Evolutionary conservation across 2,888 invertebrate species (phyloP).

Genomic region (Sipunculus nudus): DNA sequence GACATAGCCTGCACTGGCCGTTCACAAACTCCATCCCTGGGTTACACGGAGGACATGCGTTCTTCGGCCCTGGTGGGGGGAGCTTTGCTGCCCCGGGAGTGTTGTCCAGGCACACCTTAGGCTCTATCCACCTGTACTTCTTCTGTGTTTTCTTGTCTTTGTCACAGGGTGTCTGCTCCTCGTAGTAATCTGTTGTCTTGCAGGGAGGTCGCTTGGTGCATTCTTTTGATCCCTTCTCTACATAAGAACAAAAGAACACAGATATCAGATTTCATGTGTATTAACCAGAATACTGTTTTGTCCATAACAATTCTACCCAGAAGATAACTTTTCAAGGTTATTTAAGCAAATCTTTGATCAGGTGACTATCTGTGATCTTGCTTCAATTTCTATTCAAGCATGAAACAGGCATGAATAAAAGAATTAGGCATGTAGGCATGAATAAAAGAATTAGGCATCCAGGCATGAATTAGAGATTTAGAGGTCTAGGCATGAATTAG

Average conservation of each 20-base stretch:
- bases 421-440: no score
- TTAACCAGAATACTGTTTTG: no score
- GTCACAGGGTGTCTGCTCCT: constrained; percentile 69
- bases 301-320: no score
- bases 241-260: constrained; percentile 22
- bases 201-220: constrained; percentile 69
- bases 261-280: no score
- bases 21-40: constrained; percentile 67
- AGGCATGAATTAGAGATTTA: no score
- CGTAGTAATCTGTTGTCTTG: constrained; percentile 68
- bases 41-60: constrained; percentile 70
- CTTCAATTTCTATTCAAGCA: no score
- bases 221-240: constrained; percentile 66
- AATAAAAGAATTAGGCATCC: no score
- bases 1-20: constrained; percentile 69
- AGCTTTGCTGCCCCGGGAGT: constrained; percentile 64
- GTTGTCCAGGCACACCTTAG: constrained; percentile 70
- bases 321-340: no score
- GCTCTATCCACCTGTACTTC: constrained; percentile 70
- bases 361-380: no score
- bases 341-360: no score
- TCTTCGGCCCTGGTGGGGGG: constrained; percentile 58
- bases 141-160: constrained; percentile 67
- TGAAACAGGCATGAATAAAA: no score
- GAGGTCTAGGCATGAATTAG: no score